A percentile compares a stretch with the other conserved stretches of the same genome.
These are phyloP conservation scores for Pyxicephalus adspersus DNA, from an alignment of 2,113 vertebrate species.

Conservation along the genomic window DNA sequence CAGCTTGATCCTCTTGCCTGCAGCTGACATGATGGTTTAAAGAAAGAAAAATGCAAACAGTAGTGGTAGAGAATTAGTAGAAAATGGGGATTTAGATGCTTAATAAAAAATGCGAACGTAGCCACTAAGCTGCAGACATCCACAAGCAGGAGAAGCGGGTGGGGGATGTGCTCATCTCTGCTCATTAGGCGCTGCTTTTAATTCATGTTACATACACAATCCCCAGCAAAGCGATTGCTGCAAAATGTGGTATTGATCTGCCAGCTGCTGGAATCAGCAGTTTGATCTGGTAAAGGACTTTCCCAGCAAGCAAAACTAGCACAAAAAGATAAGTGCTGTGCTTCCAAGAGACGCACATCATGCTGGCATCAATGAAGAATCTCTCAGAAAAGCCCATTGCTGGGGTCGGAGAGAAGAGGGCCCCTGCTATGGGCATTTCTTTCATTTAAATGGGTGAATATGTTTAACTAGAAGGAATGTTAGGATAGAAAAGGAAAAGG, in stretches of 20 bases:
- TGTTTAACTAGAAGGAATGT: no score
- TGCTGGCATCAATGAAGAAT: no score
- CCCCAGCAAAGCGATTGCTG: background rate
- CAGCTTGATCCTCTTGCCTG: conserved; percentile 15
- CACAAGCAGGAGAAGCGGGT: background rate
- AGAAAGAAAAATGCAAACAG: background rate
- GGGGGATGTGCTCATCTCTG: background rate
- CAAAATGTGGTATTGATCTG: background rate
- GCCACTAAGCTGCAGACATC: background rate
- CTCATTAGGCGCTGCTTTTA: background rate
- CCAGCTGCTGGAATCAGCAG: background rate
- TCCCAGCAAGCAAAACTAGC: no score
- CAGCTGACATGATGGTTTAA: background rate
- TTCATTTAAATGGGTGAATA: no score
- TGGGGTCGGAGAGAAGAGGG: no score
- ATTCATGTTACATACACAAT: background rate
- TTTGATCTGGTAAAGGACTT: background rate
- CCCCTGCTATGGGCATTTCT: no score
- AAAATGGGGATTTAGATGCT: background rate
- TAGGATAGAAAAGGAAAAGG: no score
- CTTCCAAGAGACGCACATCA: no score
- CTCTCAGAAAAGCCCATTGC: no score
- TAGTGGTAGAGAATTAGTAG: background rate
- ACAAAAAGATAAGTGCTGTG: no score
- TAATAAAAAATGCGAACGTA: background rate